Conservation (phyloP, 2,113 vertebrate species). For the Xerus inauris region DNA sequence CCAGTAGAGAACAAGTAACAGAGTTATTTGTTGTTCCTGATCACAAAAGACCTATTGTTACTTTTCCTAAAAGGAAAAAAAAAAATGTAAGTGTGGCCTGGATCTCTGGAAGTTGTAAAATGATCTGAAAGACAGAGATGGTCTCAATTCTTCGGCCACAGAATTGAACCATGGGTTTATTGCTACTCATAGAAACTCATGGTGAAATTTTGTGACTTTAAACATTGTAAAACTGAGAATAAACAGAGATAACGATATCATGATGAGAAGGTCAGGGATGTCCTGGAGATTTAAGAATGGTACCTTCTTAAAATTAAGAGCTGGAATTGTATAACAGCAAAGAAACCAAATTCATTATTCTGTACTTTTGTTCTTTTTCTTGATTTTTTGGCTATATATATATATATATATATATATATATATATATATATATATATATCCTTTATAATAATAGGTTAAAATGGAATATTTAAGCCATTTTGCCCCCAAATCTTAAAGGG, state of each 20-base stretch:
- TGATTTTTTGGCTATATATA: background rate
- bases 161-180: background rate
- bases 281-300: background rate
- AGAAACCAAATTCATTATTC: background rate
- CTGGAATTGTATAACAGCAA: background rate
- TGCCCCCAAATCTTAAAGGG: background rate
- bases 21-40: background rate
- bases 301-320: background rate
- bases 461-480: background rate
- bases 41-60: slow-evolving; percentile 9
- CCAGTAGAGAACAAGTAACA: background rate
- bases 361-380: background rate
- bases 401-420: no score
- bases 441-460: background rate
- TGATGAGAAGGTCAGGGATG: background rate
- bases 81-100: background rate
- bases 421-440: background rate
- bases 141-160: background rate
- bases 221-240: background rate
- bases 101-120: background rate
- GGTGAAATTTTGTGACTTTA: background rate
- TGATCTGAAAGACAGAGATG: background rate
- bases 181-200: background rate
- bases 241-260: background rate
- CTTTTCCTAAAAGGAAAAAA: background rate